Percentiles rank a stretch among this genome's conserved stretches.
Conservation (phyloP, 2,113 vertebrate species). For the Monopterus albus region DNA sequence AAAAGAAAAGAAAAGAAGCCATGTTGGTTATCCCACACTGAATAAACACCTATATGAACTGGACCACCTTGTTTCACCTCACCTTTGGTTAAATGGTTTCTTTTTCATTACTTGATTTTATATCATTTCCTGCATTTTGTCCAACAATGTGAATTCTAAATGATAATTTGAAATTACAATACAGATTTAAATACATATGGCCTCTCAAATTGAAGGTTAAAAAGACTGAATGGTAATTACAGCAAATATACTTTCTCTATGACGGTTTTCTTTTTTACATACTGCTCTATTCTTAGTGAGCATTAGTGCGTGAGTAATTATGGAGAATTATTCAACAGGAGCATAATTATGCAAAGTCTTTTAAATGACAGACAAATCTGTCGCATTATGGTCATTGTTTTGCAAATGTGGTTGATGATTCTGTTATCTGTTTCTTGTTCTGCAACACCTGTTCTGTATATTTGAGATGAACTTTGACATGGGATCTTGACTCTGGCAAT, state of each 20-base stretch:
- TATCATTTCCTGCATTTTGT: slow-evolving; percentile 39
- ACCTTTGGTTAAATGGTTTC: background rate
- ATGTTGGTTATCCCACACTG: background rate
- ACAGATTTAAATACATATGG: slow-evolving; percentile 65
- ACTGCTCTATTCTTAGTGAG: slow-evolving; percentile 63
- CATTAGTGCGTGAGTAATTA: slow-evolving; percentile 80
- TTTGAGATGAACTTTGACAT: slow-evolving; percentile 82
- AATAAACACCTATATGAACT: slow-evolving; percentile 12
- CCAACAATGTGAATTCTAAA: slow-evolving; percentile 54
- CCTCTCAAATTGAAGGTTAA: slow-evolving; percentile 63
- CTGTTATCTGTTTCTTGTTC: slow-evolving; percentile 74
- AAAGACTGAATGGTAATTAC: slow-evolving; percentile 64
- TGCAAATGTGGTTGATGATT: slow-evolving; percentile 81
- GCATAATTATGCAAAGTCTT: slow-evolving; percentile 82
- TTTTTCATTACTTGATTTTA: slow-evolving; percentile 47
- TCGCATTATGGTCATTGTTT: slow-evolving; percentile 80
- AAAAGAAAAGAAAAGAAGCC: background rate
- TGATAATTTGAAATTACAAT: slow-evolving; percentile 60
- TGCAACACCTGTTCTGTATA: slow-evolving; percentile 80
- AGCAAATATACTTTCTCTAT: slow-evolving; percentile 47
- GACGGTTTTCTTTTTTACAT: slow-evolving; percentile 53
- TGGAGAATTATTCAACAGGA: slow-evolving; percentile 80
- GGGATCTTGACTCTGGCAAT: slow-evolving; percentile 71
- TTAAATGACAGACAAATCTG: slow-evolving; percentile 79
- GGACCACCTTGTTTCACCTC: background rate